A percentile compares a stretch with the other conserved stretches of the same genome.
phyloP scores from a whole-genome alignment of 1,140 invertebrate species.

The Magallana gigas region DNA sequence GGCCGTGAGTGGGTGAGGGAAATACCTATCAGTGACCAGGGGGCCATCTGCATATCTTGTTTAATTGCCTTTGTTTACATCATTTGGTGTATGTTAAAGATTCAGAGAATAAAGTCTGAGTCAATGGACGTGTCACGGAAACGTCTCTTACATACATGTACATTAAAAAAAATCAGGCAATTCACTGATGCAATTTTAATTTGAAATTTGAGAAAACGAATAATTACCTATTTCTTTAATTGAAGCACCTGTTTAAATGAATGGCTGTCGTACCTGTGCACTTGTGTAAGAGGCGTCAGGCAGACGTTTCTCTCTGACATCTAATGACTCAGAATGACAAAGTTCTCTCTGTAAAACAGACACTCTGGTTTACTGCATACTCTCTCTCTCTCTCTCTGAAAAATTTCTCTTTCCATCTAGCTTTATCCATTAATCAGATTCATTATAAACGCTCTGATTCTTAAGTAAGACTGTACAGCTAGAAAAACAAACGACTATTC shows the following conservation, averaged over 20 bases:
- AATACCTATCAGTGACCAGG: neutral
- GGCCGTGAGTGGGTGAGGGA: neutral
- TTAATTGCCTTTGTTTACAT: neutral
- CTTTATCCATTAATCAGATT: too few species aligned
- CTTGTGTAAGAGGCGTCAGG: neutral
- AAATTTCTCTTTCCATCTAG: neutral
- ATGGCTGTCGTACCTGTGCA: neutral
- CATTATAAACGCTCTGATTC: too few species aligned
- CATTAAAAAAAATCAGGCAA: neutral
- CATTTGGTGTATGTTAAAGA: neutral
- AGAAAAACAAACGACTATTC: too few species aligned
- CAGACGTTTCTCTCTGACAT: neutral
- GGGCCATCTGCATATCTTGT: neutral
- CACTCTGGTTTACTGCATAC: neutral
- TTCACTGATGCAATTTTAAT: conserved; percentile 6
- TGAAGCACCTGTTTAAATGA: conserved; percentile 4
- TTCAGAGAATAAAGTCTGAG: neutral
- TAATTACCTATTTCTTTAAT: neutral
- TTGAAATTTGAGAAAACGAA: conserved; percentile 32
- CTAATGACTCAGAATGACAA: conserved; percentile 1
- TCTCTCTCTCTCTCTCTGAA: neutral
- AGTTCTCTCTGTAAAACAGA: neutral
- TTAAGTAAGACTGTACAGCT: too few species aligned
- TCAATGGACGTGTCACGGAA: neutral
- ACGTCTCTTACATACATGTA: too few species aligned